Conservation (phyloP, 2,888 invertebrate genomes). For the Sisyra nigra region DNA sequence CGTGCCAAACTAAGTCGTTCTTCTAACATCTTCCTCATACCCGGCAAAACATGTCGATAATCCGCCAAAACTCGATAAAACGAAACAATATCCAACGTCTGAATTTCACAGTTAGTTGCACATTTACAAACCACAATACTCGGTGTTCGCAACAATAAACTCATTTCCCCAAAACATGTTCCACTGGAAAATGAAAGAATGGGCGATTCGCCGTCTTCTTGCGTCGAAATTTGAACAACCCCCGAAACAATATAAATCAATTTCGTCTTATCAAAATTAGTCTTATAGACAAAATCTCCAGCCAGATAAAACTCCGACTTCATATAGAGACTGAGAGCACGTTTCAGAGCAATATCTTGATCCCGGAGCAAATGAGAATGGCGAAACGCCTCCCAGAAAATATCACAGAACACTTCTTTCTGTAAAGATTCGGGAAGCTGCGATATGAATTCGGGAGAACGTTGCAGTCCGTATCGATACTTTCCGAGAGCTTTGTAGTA, state of each 20-base stretch:
- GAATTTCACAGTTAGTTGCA: slow-evolving; percentile 35
- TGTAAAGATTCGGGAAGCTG: slow-evolving; percentile 31
- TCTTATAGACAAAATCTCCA: slow-evolving; percentile 31
- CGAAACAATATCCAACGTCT: slow-evolving; percentile 29
- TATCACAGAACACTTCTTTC: slow-evolving; percentile 34
- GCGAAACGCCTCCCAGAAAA: slow-evolving; percentile 34
- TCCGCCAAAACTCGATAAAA: slow-evolving; percentile 31
- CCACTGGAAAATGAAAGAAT: slow-evolving; percentile 37
- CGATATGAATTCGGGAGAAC: slow-evolving; percentile 27
- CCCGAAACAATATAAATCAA: slow-evolving; percentile 36
- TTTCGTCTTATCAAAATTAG: slow-evolving; percentile 30
- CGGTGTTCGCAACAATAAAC: slow-evolving; percentile 29
- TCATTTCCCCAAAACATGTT: slow-evolving; percentile 34
- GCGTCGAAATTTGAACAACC: slow-evolving; percentile 32
- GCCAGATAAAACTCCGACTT: slow-evolving; percentile 33
- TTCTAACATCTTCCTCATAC: neutral
- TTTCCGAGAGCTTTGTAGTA: slow-evolving; percentile 36
- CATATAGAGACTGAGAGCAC: slow-evolving; percentile 32
- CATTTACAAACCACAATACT: slow-evolving; percentile 23
- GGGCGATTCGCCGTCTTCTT: slow-evolving; percentile 37
- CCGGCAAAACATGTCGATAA: slow-evolving; percentile 26
- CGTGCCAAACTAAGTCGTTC: neutral
- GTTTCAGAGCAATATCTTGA: slow-evolving; percentile 32
- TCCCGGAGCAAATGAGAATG: slow-evolving; percentile 35
- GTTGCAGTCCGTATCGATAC: slow-evolving; percentile 31